These are phyloP conservation scores for Perca fluviatilis DNA, from an alignment of 2,113 vertebrate species.

Conservation along the genomic window DNA sequence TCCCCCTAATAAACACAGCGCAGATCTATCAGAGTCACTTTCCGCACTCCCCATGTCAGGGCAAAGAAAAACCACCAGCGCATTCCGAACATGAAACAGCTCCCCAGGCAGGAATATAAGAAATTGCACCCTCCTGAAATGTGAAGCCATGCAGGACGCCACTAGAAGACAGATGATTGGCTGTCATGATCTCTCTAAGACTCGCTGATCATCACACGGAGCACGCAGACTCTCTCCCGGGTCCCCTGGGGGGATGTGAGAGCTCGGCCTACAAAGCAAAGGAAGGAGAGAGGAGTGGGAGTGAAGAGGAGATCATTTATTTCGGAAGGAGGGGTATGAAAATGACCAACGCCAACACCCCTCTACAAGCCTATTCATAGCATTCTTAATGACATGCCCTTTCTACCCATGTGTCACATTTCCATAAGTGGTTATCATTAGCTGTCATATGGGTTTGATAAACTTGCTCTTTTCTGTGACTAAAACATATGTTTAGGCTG, in stretches of 20 bases:
- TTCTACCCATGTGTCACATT: slow-evolving; percentile 24
- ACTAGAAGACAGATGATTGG: slow-evolving; percentile 75
- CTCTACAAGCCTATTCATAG: slow-evolving; percentile 9
- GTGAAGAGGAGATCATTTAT: slow-evolving; percentile 66
- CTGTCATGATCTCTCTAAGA: slow-evolving; percentile 72
- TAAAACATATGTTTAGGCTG: slow-evolving; percentile 36
- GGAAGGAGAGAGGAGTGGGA: slow-evolving; percentile 36
- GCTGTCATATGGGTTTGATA: slow-evolving; percentile 35
- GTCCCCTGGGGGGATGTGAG: slow-evolving; percentile 55
- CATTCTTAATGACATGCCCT: slow-evolving; percentile 29
- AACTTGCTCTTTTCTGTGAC: slow-evolving; percentile 5
- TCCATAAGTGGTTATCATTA: slow-evolving; percentile 39
- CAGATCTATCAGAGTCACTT: slow-evolving; percentile 66
- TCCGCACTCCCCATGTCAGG: slow-evolving; percentile 39
- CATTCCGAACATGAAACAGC: slow-evolving; percentile 71
- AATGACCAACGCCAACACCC: slow-evolving; percentile 9
- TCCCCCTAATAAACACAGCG: slow-evolving; percentile 39
- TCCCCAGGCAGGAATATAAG: slow-evolving; percentile 70
- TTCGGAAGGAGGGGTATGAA: slow-evolving; percentile 14
- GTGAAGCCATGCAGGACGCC: slow-evolving; percentile 70
- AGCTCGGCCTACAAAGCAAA: slow-evolving; percentile 48
- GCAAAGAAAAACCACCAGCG: slow-evolving; percentile 66
- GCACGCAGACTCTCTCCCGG: slow-evolving; percentile 60
- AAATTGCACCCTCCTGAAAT: slow-evolving; percentile 72
- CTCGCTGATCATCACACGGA: slow-evolving; percentile 76